Evolutionary conservation across 2,888 invertebrate species (phyloP), one percentile per base, ranked within the genome.

Genomic region (Athrips mouffetella): DNA sequence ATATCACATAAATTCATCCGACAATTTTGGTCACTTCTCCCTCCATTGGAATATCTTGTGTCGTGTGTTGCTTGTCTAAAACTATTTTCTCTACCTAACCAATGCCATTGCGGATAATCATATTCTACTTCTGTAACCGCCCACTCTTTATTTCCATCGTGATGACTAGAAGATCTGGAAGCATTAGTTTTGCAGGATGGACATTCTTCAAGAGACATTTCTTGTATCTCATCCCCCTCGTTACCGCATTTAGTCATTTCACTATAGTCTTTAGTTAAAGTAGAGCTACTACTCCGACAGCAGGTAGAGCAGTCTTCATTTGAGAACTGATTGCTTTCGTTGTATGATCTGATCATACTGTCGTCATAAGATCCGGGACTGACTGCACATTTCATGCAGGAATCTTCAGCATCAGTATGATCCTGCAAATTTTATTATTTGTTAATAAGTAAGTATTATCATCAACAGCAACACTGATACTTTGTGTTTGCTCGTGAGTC

Each of bases 311-410:
- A 88, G 63, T 88, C 87, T 58, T 87, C 88, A 48, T 86, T 87
- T 3, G 88, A 87, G 59, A 81, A 88, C 59, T 85, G 86, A 52
- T 86, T 87, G 57, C 86, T 88, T 47, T 85, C 85, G 39, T 71
- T 83, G 31, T 75, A 87, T 1, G 87, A 88, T 52, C 85, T 71
- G 1, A 81, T 73, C 86, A 88, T 86, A 53, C 87, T 90, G 54
- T 90, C 89, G 53, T 90, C 89, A 53, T 89, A 90, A 0, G 90
- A 90, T 13, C 86, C 89, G 18, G 90, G 90, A 59, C 90, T 90
- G 1, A 89, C 82, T 21, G 89, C 86, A 54, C 89, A 89, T 68
- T 90, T 90, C 55, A 89, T 76, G 57, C 89, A 90, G 0, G 88
- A 89, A 55, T 90, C 90, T 68, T 89, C 89, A 6, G 85, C 85